These are phyloP conservation scores for Pampus argenteus DNA, from an alignment of 2,797 vertebrate genomes.

Conservation along the genomic window DNA sequence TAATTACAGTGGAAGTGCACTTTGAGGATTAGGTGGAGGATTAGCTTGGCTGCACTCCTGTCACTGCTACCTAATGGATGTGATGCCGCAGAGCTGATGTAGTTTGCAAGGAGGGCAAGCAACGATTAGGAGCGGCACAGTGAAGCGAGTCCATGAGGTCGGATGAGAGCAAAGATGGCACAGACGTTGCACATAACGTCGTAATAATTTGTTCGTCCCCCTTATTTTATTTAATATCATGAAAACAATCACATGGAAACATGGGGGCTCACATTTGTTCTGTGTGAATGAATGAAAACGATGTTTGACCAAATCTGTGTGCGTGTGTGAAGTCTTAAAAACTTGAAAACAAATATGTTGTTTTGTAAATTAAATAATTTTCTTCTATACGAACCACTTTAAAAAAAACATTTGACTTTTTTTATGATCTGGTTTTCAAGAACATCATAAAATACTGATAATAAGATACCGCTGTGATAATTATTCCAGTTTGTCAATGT, in stretches of 20 bases:
- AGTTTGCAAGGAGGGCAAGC: constrained; percentile 43
- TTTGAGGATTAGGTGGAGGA: constrained; percentile 72
- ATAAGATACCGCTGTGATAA: no score
- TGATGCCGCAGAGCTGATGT: constrained; percentile 65
- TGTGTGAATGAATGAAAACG: background rate
- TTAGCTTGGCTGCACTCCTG: constrained; percentile 66
- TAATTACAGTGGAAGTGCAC: constrained; percentile 70
- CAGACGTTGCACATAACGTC: background rate
- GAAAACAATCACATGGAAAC: background rate
- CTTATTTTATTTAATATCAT: no score
- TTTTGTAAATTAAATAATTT: no score
- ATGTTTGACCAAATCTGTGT: no score
- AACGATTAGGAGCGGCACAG: constrained; percentile 44
- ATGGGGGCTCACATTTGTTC: background rate
- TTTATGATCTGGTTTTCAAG: no score
- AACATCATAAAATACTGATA: no score
- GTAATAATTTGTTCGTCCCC: no score
- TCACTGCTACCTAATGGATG: constrained; percentile 58
- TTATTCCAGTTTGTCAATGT: background rate
- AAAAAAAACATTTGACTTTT: no score
- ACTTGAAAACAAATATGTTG: no score
- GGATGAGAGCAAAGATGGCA: background rate
- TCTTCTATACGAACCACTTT: no score
- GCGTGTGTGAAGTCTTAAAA: no score
- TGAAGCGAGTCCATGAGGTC: constrained; percentile 23